Base-by-base conservation (phyloP, 2,797 vertebrate genomes). In the Xerus rutilus region DNA sequence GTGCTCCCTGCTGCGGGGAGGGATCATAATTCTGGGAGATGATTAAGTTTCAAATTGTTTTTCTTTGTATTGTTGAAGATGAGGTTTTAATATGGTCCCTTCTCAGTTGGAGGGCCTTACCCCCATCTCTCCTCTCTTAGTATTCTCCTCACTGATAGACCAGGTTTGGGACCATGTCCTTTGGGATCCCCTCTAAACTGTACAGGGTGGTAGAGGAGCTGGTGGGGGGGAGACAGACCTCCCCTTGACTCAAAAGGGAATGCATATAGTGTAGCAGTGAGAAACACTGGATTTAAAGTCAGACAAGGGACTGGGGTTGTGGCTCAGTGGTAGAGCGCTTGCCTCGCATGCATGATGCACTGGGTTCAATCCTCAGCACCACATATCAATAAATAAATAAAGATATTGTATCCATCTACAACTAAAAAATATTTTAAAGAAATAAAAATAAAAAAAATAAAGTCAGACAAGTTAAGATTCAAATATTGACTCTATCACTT, bases 41-140 rank as follows among this genome's bases (percentile, higher is more conserved):
- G 97, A 98, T 98, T 97, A 98, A 97, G 96, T 98, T 98, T 97
- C 96, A 97, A 92, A 97, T 98, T 97, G 97, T 97, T 97, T 98
- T 98, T 96, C 97, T 98, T 95, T 95, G 92, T 96, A 78, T 96
- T 97, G 97, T 97, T 95, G 97, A 94, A 97, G 93, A 97, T 73
- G 96, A 96, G 83, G 93, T 70, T 97, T 97, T 97, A 97, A 97
- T 95, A 83, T 96, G 91, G 94, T 82, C 78, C 89, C 89, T 97
- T 89, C 93, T 86, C 70, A 67, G 93, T 81, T 7, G 62, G 94
- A 89, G 83, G 72, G 69, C 32, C 57, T 88, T 67, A 47, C 86
- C 76, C 87, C 69, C 77, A 69, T 86, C n/a, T 20, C 39, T 81
- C 18, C 43, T 86, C 72, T 91, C 43, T 54, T 69, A 84, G 43